phyloP scores from a whole-genome alignment of 2,113 vertebrate species.

The Colaptes auratus region DNA sequence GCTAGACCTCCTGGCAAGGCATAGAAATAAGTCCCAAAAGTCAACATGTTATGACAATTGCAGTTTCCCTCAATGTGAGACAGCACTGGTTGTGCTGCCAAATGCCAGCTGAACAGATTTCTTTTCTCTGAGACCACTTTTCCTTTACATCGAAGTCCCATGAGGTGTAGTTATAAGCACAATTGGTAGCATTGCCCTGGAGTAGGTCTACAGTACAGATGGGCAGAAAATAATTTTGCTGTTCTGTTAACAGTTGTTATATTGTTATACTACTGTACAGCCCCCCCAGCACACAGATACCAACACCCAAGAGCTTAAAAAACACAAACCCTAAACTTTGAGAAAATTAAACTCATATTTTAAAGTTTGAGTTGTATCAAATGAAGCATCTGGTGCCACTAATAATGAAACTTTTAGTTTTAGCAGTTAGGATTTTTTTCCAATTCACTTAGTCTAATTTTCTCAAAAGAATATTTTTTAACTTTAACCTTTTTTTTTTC shows the following conservation, averaged over 20 bases:
- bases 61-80: neutral
- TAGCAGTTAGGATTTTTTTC: neutral
- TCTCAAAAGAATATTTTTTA: neutral
- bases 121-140: slow-evolving; percentile 2
- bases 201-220: neutral
- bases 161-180: neutral
- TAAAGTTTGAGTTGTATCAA: neutral
- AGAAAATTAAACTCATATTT: neutral
- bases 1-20: slow-evolving; percentile 35
- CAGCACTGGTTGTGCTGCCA: neutral
- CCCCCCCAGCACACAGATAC: neutral
- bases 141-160: neutral
- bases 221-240: neutral
- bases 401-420: neutral
- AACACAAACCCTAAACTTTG: fast-evolving
- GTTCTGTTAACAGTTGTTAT: neutral
- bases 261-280: neutral
- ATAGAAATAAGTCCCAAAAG: neutral
- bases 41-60: slow-evolving; percentile 10
- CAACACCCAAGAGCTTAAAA: neutral
- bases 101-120: slow-evolving; percentile 8
- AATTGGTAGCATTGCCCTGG: neutral
- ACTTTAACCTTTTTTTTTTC: neutral
- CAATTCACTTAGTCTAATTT: neutral
- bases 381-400: neutral